Evolutionary conservation across 2,113 vertebrate genomes (phyloP), one percentile per base, ranked within the genome.

Genomic region (Charadrius vociferus): DNA sequence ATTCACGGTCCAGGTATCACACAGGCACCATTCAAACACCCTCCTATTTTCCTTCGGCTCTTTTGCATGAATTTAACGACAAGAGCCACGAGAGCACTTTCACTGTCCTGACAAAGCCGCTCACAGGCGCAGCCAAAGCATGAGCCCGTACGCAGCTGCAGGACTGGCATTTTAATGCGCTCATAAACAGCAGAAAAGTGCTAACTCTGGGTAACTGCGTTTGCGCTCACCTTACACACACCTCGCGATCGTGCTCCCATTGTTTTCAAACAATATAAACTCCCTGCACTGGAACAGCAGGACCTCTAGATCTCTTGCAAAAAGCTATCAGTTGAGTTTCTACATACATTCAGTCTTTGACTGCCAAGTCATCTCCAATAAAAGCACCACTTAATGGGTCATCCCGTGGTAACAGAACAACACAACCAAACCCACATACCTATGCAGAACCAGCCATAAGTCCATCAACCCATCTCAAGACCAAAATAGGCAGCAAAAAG

Each of bases 91-190:
- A 52, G 23, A 75, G 39, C 79, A 68, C 61, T 8, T 75, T 30
- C 32, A 27, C 26, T 19, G 32, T 22, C 34, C 68, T 26, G 32
- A 61, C 58, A 85, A 56, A 93, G 70, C 39, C 1, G 2, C 36
- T 81, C 29, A 10, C 41, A 21, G 32, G 12, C 1, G 0, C 18
- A 75, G 61, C 21, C 36, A 41, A 72, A 73, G 63, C 1, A 0
- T 3, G 24, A 75, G 36, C 83, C 58, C 0, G 0, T 4, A 22
- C 0, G 0, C 52, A 20, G 59, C 74, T 75, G 73, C 88, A 72
- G 74, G 68, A 67, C 49, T 26, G 52, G 29, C 37, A 68, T 65
- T 67, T 81, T 88, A 63, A 67, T 5, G 1, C 0, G 0, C 49
- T 86, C 49, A 58, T 41, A 21, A 85, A 70, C 37, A 65, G 62